These are phyloP conservation scores for Drosophila virilis DNA, from an alignment of 1,140 invertebrate genomes.

Conservation along the genomic window DNA sequence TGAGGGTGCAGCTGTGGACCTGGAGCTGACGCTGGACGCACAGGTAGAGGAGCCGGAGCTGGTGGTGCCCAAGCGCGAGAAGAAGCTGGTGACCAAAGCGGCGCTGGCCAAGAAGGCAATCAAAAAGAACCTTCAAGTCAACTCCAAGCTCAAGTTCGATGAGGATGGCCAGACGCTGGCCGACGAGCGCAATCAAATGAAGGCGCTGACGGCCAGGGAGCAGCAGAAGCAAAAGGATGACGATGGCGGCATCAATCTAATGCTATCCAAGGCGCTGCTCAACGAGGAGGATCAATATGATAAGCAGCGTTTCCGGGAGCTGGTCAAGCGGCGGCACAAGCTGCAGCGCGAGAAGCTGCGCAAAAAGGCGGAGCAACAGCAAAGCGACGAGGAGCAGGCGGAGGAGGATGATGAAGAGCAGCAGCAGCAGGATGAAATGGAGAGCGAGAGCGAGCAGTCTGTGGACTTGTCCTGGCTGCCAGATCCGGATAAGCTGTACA, in stretches of 20 bases:
- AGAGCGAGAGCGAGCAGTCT: constrained; percentile 84
- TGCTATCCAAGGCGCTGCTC: constrained; percentile 90
- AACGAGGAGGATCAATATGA: constrained; percentile 94
- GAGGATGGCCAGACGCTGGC: constrained; percentile 90
- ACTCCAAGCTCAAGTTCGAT: constrained; percentile 92
- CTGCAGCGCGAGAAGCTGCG: constrained; percentile 90
- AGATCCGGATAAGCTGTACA: constrained; percentile 90
- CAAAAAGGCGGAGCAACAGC: constrained; percentile 86
- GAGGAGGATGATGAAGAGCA: constrained; percentile 86
- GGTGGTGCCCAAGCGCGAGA: constrained; percentile 86
- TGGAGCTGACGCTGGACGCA: constrained; percentile 51
- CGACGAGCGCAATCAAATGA: constrained; percentile 87
- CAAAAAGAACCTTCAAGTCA: constrained; percentile 94
- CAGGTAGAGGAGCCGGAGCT: constrained; percentile 46
- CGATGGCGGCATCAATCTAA: constrained; percentile 91
- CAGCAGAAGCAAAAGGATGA: constrained; percentile 86
- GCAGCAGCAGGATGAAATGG: constrained; percentile 32
- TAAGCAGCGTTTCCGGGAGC: constrained; percentile 92
- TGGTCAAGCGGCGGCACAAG: constrained; percentile 92
- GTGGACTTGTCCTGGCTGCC: constrained; percentile 92
- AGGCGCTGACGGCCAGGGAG: constrained; percentile 84
- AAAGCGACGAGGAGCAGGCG: constrained; percentile 69
- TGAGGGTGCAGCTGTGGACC: constrained; percentile 74
- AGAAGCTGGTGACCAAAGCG: constrained; percentile 93
- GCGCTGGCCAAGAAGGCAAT: constrained; percentile 93